A percentile compares a stretch with the other conserved stretches of the same genome.
Conservation (phyloP, 2,113 vertebrate genomes). For the Egretta garzetta region DNA sequence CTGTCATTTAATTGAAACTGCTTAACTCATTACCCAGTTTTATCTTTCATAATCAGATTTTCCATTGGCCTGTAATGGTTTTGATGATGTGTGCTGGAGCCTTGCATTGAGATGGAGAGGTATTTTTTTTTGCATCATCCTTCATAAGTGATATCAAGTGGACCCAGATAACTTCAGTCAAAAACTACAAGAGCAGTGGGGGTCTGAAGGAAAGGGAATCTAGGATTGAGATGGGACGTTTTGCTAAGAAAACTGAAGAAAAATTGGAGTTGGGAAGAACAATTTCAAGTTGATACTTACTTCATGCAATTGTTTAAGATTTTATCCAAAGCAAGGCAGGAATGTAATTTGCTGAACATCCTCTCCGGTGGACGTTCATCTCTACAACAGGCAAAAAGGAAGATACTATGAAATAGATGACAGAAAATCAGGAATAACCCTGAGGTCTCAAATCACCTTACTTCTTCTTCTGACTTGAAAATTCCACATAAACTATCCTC, state of each 20-base stretch:
- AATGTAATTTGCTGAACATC: not conserved
- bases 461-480: not conserved
- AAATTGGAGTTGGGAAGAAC: not conserved
- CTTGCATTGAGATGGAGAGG: not conserved
- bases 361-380: fast-evolving
- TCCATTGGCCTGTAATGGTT: not conserved
- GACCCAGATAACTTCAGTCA: not conserved
- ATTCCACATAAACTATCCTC: not conserved
- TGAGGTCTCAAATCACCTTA: not conserved
- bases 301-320: not conserved
- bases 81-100: not conserved
- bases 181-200: not conserved
- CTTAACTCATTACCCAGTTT: not conserved
- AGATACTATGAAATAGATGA: not conserved
- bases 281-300: not conserved
- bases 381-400: not conserved
- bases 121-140: not conserved
- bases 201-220: not conserved
- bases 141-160: not conserved
- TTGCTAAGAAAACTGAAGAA: not conserved
- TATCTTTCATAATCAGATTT: not conserved
- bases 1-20: not conserved
- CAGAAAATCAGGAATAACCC: not conserved
- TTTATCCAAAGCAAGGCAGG: not conserved
- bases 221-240: not conserved